Evolutionary conservation across 2,113 vertebrate genomes (phyloP), one percentile per base, ranked within the genome.

Genomic region (Aptenodytes patagonicus): DNA sequence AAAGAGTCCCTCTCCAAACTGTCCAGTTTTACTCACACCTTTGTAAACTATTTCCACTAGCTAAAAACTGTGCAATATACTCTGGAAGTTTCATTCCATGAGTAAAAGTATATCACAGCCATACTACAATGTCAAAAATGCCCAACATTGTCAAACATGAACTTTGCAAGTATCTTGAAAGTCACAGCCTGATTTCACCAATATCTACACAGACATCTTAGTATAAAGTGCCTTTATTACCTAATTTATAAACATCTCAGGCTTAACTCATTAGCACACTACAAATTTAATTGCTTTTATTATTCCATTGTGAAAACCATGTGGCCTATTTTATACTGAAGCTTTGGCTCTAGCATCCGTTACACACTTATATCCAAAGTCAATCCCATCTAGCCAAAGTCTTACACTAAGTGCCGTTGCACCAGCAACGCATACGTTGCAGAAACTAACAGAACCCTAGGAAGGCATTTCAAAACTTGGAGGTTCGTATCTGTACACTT

Each of bases 121-220:
- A 15, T 25, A 40, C 10, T 20, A 44, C 40, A 49, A 44, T 2
- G 11, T 25, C 60, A 66, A 38, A 86, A 94, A 51, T 7, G 5
- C 42, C 31, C 31, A 26, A 2, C 0, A 0, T 2, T 34, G 17
- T 72, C 31, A 26, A 65, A 77, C 5, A 22, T 3, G 25, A 68
- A 28, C 34, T 76, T 66, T 64, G 31, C 38, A 62, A 83, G 36
- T 19, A 38, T 29, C 40, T 46, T 69, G 49, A 54, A 79, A 66
- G n/a, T 55, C 83, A 42, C 42, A 70, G 55, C 29, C 64, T 81
- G 60, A 60, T 44, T 87, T 87, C 72, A 83, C 28, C n/a, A 26
- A 11, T 38, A 78, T 32, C 55, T 87, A 72, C 60, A 66, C 13
- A 44, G 40, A 7, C 15, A 32, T 51, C 16, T 71, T 72, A 62